A percentile compares a stretch with the other conserved stretches of the same genome.
Conservation (phyloP, 2,113 vertebrate genomes). For the Pseudopodoces humilis region DNA sequence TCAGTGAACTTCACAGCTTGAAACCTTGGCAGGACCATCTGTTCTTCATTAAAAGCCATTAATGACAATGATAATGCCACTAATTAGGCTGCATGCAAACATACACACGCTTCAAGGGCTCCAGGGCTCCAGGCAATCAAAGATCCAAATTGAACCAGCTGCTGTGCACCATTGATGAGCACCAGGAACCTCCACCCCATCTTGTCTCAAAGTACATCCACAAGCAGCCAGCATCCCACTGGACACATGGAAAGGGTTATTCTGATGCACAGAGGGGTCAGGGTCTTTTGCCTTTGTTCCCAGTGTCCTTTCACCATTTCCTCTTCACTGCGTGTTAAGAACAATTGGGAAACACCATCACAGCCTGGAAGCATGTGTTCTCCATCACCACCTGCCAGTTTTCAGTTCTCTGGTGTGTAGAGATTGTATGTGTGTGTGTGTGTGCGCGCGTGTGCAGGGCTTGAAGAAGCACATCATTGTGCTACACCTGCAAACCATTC, state of each 20-base stretch:
- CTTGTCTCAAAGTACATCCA: not conserved
- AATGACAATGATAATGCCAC: slow-evolving; percentile 51
- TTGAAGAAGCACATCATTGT: not conserved
- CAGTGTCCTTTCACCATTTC: not conserved
- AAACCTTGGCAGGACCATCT: slow-evolving; percentile 52
- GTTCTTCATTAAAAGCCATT: slow-evolving; percentile 68
- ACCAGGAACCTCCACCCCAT: not conserved
- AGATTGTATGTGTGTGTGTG: not conserved
- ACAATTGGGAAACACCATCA: not conserved
- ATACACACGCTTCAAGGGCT: slow-evolving; percentile 27
- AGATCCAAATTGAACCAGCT: slow-evolving; percentile 47
- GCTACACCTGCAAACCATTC: not conserved
- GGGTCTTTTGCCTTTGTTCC: not conserved
- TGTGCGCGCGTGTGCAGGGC: no score
- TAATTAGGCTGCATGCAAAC: slow-evolving; percentile 65
- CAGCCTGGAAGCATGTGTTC: not conserved
- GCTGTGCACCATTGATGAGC: not conserved
- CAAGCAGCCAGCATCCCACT: not conserved
- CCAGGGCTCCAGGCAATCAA: slow-evolving; percentile 39
- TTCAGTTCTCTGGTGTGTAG: not conserved
- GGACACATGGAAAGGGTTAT: not conserved
- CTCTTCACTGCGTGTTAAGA: not conserved
- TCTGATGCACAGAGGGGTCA: not conserved
- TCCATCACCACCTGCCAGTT: not conserved
- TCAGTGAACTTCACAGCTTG: slow-evolving; percentile 54